These are phyloP conservation scores for Anoplius nigerrimus DNA, from an alignment of 2,888 invertebrate genomes.

Conservation along the genomic window DNA sequence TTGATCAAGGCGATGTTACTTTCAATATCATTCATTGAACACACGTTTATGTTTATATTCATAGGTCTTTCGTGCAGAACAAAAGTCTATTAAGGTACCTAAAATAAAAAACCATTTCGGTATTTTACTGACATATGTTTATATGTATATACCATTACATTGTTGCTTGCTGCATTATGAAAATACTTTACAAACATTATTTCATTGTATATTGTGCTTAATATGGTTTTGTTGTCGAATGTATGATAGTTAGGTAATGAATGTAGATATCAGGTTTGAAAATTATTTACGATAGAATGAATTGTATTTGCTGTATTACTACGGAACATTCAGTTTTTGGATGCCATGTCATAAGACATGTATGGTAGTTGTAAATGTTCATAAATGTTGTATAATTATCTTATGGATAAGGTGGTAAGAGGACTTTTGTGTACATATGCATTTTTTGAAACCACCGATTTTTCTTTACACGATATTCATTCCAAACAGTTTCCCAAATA, in stretches of 20 bases:
- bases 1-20: background rate
- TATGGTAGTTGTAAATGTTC: too few relatives aligned
- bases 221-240: constrained; percentile 2
- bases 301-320: background rate
- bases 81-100: constrained; percentile 70
- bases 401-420: too few relatives aligned
- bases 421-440: too few relatives aligned
- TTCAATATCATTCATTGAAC: background rate
- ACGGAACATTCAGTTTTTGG: too few relatives aligned
- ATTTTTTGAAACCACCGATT: too few relatives aligned
- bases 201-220: constrained; percentile 1
- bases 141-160: constrained; percentile 5
- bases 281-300: too few relatives aligned
- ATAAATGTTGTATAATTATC: too few relatives aligned
- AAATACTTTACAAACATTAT: background rate
- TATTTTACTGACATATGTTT: constrained; percentile 17
- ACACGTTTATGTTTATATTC: constrained; percentile 26
- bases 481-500: too few relatives aligned
- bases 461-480: too few relatives aligned
- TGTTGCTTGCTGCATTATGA: background rate
- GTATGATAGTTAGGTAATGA: background rate
- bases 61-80: constrained; percentile 72
- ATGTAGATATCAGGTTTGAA: too few relatives aligned
- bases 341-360: too few relatives aligned
- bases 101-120: constrained; percentile 10